These are phyloP conservation scores for Pomatostomus ruficeps DNA, from an alignment of 2,113 vertebrate species.

Conservation along the genomic window DNA sequence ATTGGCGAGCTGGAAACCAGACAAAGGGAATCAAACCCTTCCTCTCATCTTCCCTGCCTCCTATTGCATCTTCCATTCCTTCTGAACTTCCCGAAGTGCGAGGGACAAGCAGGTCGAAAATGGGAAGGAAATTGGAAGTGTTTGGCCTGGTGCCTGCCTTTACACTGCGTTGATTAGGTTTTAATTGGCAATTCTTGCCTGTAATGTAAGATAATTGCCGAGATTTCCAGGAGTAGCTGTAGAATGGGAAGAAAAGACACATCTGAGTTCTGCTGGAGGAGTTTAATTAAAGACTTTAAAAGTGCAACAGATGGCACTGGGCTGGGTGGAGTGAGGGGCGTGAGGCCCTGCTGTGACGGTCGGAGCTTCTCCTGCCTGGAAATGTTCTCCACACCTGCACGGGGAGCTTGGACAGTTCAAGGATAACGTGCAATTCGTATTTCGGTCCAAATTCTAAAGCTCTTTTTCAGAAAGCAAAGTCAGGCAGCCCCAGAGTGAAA, in stretches of 20 bases:
- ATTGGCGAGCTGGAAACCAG: background rate
- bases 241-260: background rate
- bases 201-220: slow-evolving; percentile 53
- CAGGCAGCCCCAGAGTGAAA: background rate
- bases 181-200: slow-evolving; percentile 62
- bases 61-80: background rate
- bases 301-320: slow-evolving; percentile 33
- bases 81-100: background rate
- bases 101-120: background rate
- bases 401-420: background rate
- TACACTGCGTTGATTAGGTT: slow-evolving; percentile 37
- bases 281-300: slow-evolving; percentile 26
- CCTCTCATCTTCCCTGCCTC: background rate
- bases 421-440: fast-evolving
- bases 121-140: background rate
- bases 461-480: background rate
- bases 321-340: background rate
- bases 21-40: background rate
- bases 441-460: background rate
- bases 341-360: background rate
- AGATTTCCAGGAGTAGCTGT: slow-evolving; percentile 34
- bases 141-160: slow-evolving; percentile 45
- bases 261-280: slow-evolving; percentile 26
- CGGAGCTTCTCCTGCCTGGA: background rate
- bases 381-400: background rate